phyloP scores from a whole-genome alignment of 2,888 invertebrate genomes.

The Brachyopa scutellaris region DNA sequence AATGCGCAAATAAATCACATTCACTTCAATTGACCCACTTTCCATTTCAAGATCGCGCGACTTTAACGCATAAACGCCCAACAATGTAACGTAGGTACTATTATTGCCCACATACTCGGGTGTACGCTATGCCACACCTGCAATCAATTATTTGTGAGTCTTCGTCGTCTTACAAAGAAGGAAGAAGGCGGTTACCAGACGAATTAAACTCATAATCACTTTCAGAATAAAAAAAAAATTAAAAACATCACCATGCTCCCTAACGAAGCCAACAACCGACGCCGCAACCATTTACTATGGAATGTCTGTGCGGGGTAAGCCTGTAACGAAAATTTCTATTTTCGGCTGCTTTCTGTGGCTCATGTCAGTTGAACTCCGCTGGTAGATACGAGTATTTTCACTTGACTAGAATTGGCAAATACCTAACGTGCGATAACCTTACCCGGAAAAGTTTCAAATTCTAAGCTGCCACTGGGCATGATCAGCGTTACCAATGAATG shows the following conservation, averaged over 20 bases:
- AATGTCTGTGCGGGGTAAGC: conserved; percentile 7
- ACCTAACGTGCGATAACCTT: conserved; percentile 20
- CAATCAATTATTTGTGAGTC: conserved; percentile 38
- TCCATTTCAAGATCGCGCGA: conserved; percentile 68
- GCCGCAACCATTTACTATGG: background rate
- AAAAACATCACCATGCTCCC: background rate
- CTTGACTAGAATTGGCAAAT: conserved; percentile 1
- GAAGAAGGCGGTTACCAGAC: conserved; percentile 43
- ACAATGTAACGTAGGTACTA: conserved; percentile 12
- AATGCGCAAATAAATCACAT: conserved; percentile 33
- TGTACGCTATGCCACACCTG: conserved; percentile 51
- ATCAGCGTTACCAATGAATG: conserved; percentile 42
- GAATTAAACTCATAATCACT: conserved; percentile 32
- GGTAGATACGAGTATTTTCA: conserved; percentile 47
- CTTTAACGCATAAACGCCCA: conserved; percentile 44
- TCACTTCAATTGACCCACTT: conserved; percentile 61
- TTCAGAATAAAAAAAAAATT: background rate
- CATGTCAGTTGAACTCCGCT: conserved; percentile 4
- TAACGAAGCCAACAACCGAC: background rate
- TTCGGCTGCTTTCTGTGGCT: background rate
- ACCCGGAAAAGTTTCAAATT: conserved; percentile 56
- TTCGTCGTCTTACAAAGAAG: conserved; percentile 2
- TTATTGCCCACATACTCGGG: conserved; percentile 46
- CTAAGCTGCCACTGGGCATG: conserved; percentile 42
- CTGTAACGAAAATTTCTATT: conserved; percentile 15